Evolutionary conservation across 2,797 vertebrate genomes (phyloP).

Genomic region (Enteromius afrohamiltoni): DNA sequence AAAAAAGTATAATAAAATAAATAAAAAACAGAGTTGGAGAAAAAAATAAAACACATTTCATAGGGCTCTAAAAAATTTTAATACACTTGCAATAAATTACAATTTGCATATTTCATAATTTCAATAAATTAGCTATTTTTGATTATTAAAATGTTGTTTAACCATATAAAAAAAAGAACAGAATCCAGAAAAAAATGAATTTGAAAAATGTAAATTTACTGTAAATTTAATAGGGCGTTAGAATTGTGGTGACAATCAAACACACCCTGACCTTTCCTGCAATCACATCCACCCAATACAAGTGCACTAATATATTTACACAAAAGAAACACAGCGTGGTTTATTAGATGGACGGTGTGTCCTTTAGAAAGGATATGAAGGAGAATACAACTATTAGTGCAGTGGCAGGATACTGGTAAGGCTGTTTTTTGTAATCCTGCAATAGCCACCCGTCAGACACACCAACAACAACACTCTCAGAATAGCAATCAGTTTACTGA

Average conservation of each 20-base stretch:
- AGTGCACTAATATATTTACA: background rate
- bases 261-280: constrained; percentile 22
- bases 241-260: background rate
- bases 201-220: too few relatives aligned
- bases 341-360: constrained; percentile 19
- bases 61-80: background rate
- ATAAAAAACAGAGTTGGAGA: too few relatives aligned
- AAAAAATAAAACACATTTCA: too few relatives aligned
- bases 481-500: constrained; percentile 48
- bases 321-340: background rate
- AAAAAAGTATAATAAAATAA: too few relatives aligned
- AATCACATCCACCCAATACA: background rate
- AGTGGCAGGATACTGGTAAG: background rate
- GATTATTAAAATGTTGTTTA: background rate
- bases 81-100: background rate
- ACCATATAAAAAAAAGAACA: background rate
- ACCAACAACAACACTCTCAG: constrained; percentile 15
- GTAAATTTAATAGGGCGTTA: background rate
- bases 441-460: constrained; percentile 33
- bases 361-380: constrained; percentile 36
- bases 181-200: background rate
- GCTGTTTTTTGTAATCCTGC: constrained; percentile 45
- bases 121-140: background rate
- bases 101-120: background rate
- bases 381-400: constrained; percentile 46